Percentiles rank a stretch among this genome's conserved stretches.
These are phyloP conservation scores for Erythrocebus patas DNA, from an alignment of 2,113 vertebrate species.

Conservation along the genomic window DNA sequence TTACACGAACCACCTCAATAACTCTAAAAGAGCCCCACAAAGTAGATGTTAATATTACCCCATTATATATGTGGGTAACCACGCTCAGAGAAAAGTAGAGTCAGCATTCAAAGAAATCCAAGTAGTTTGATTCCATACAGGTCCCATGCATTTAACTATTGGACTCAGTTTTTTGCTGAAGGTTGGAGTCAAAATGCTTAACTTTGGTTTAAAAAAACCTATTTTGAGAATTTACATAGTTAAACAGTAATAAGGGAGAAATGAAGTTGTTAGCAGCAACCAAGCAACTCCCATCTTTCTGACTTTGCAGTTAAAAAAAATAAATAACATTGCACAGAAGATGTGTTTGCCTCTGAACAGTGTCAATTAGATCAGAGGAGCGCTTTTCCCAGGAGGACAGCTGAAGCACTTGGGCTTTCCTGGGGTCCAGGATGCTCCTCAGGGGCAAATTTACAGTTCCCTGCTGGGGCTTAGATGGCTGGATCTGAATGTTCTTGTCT, in stretches of 20 bases:
- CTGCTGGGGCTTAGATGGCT: conserved; percentile 48
- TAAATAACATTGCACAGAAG: neutral
- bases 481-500: conserved; percentile 54
- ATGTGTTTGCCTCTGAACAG: neutral
- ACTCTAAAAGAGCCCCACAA: neutral
- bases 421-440: neutral
- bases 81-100: neutral
- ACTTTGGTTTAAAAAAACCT: neutral
- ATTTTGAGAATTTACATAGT: conserved; percentile 48
- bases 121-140: neutral
- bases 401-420: neutral
- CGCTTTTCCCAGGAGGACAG: conserved; percentile 23
- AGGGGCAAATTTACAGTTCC: conserved; percentile 31
- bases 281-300: neutral
- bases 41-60: neutral
- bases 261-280: conserved; percentile 12
- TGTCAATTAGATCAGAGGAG: conserved; percentile 47
- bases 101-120: neutral
- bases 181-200: neutral
- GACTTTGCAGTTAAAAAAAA: neutral
- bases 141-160: neutral
- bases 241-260: conserved; percentile 44
- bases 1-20: neutral
- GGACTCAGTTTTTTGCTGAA: neutral
- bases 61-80: neutral